Evolutionary conservation across 2,888 invertebrate genomes (phyloP).

Genomic region (Parnassius smintheus): DNA sequence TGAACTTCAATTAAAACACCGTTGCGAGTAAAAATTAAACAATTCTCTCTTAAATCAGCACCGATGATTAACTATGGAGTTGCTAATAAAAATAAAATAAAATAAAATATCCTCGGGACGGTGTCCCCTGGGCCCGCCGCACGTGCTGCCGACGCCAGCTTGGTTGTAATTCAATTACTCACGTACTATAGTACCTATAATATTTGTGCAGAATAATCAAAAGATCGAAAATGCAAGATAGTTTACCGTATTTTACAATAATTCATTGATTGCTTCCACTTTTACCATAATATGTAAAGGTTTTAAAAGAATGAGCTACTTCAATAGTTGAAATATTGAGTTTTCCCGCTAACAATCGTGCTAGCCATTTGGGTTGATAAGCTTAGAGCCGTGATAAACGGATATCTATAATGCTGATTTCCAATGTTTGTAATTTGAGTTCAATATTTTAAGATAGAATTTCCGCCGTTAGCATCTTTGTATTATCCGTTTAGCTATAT

Average conservation of each 20-base stretch:
- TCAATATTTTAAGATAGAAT: too few relatives aligned
- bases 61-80: slow-evolving; percentile 66
- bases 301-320: too few relatives aligned
- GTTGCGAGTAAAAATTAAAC: slow-evolving; percentile 38
- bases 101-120: slow-evolving; percentile 65
- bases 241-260: slow-evolving; percentile 19
- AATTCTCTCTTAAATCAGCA: slow-evolving; percentile 56
- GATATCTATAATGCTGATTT: too few relatives aligned
- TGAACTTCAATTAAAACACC: neutral
- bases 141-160: slow-evolving; percentile 55
- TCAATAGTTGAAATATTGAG: too few relatives aligned
- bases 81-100: slow-evolving; percentile 74
- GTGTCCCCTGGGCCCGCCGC: slow-evolving; percentile 52
- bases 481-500: too few relatives aligned
- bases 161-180: slow-evolving; percentile 70
- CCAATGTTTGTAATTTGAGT: too few relatives aligned
- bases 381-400: too few relatives aligned
- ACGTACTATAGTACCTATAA: slow-evolving; percentile 46
- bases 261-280: too few relatives aligned
- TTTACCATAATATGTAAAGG: too few relatives aligned
- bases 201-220: slow-evolving; percentile 51
- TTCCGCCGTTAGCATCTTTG: too few relatives aligned
- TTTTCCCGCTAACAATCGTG: too few relatives aligned
- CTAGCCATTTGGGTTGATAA: too few relatives aligned
- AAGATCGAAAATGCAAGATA: slow-evolving; percentile 43